These are phyloP conservation scores for Phrynocephalus vlangalii DNA, from an alignment of 2,797 vertebrate genomes.

Conservation along the genomic window DNA sequence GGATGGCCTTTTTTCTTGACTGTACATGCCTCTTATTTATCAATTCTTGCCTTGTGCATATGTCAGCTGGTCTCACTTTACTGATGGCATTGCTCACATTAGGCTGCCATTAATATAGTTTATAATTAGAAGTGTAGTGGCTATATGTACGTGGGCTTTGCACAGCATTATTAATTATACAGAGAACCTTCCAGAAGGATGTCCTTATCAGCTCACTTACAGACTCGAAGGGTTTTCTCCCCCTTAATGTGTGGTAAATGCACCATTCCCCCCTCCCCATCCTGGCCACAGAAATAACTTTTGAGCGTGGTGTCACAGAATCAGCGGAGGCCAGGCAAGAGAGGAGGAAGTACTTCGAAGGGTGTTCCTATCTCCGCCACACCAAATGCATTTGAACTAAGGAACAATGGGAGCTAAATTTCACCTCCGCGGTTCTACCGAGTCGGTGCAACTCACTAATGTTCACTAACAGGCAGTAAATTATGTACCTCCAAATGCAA, in stretches of 20 bases:
- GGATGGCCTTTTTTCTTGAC: conserved; percentile 10
- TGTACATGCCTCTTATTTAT: conserved; percentile 28
- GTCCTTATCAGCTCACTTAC: conserved; percentile 51
- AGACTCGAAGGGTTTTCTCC: conserved; percentile 54
- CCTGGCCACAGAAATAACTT: conserved; percentile 40
- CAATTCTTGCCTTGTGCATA: background rate
- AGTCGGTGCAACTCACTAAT: conserved; percentile 59
- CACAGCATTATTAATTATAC: conserved; percentile 77
- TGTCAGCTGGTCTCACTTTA: conserved; percentile 36
- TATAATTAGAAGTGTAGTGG: conserved; percentile 74
- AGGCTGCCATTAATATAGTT: conserved; percentile 66
- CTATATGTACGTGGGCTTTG: conserved; percentile 67
- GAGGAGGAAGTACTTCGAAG: conserved; percentile 32
- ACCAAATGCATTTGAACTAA: conserved; percentile 20
- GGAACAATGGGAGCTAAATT: conserved; percentile 63
- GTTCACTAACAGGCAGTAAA: conserved; percentile 78
- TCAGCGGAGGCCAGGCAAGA: conserved; percentile 32
- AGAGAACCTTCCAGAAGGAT: conserved; percentile 61
- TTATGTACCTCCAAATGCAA: conserved; percentile 76
- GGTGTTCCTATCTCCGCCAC: conserved; percentile 26
- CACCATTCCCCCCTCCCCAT: conserved; percentile 8
- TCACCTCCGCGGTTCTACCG: conserved; percentile 35
- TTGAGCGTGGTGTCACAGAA: conserved; percentile 36
- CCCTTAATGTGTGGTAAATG: conserved; percentile 49
- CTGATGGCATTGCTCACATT: conserved; percentile 38